Base-by-base conservation (phyloP, 2,888 invertebrate species). In the Ligdia adustata region DNA sequence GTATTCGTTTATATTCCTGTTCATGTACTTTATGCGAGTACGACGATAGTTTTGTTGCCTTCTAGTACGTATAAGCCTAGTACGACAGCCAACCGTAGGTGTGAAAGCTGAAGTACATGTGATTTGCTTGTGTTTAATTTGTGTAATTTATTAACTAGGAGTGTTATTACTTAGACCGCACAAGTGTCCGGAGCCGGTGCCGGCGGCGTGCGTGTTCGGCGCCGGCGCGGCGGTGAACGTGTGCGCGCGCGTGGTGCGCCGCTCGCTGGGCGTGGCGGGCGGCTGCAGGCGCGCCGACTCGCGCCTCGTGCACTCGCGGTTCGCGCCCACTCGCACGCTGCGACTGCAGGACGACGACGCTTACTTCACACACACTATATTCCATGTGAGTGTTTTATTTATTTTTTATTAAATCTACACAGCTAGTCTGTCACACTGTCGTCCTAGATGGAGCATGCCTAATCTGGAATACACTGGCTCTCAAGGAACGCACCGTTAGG, bases 141-240 rank as follows among this genome's bases (percentile, higher is more conserved):
- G n/a, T n/a, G n/a, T n/a, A n/a, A n/a, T n/a, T n/a, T n/a, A n/a
- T n/a, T n/a, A n/a, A n/a, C n/a, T n/a, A n/a, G n/a, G n/a, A n/a
- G n/a, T n/a, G n/a, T n/a, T n/a, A n/a, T n/a, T n/a, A n/a, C 15
- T 4, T 74, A 96, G 96, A 57, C 98, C 98, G 0, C 99, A 99
- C 89, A 96, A 97, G 69, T 99, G 99, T 82, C 99, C 99, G 0
- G 97, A 97, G 56, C 87, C 85, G 7, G 74, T 80, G 0, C 44
- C 61, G 82, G 42, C 56, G 15, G 41, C 52, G 20, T 42, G 49
- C 0, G 43, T 61, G 22, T 52, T 54, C 18, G 92, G 92, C 63
- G 91, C 92, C 62, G 90, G 91, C 33, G 91, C 92, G 0, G 94
- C 95, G 7, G 82, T 90, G n/a, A 97, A 96, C 88, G 92, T 96